Evolutionary conservation across 1,140 invertebrate genomes (phyloP).

Genomic region (Leptinotarsa lineolata): DNA sequence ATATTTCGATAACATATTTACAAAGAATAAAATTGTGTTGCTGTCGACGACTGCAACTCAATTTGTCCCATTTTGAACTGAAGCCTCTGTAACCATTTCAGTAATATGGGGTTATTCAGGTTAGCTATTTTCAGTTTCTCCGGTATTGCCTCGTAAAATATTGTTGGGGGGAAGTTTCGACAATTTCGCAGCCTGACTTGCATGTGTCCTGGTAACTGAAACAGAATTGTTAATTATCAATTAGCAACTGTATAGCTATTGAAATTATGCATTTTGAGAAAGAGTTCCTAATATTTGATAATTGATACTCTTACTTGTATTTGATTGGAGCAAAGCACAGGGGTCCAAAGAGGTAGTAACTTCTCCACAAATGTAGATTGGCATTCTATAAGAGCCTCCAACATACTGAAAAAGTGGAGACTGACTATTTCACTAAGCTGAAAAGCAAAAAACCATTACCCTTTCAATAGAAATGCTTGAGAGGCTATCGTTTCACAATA

Average conservation of each 20-base stretch:
- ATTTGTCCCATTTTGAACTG: slow-evolving; percentile 99
- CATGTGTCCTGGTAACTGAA: slow-evolving; percentile 86
- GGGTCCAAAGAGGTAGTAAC: slow-evolving; percentile 85
- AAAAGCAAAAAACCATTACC: slow-evolving; percentile 28
- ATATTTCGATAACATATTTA: slow-evolving; percentile 53
- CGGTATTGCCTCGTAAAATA: slow-evolving; percentile 52
- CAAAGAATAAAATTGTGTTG: slow-evolving; percentile 84
- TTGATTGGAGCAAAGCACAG: slow-evolving; percentile 88
- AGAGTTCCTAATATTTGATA: too few species aligned
- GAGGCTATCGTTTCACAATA: too few species aligned
- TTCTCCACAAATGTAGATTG: slow-evolving; percentile 90
- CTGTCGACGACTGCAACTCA: slow-evolving; percentile 92
- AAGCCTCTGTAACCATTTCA: slow-evolving; percentile 88
- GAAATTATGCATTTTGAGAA: too few species aligned
- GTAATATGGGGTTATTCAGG: slow-evolving; percentile 61
- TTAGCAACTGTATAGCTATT: too few species aligned
- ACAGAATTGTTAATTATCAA: slow-evolving; percentile 20
- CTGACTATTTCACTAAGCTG: slow-evolving; percentile 97
- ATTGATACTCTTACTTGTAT: slow-evolving; percentile 66
- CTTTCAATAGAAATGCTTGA: too few species aligned
- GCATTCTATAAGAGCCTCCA: slow-evolving; percentile 95
- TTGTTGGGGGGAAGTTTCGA: slow-evolving; percentile 72
- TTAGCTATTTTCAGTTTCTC: slow-evolving; percentile 46
- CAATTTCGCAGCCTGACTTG: slow-evolving; percentile 88
- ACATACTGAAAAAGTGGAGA: slow-evolving; percentile 91